These are phyloP conservation scores for Setophaga petechia DNA, from an alignment of 2,113 vertebrate genomes.

Conservation along the genomic window DNA sequence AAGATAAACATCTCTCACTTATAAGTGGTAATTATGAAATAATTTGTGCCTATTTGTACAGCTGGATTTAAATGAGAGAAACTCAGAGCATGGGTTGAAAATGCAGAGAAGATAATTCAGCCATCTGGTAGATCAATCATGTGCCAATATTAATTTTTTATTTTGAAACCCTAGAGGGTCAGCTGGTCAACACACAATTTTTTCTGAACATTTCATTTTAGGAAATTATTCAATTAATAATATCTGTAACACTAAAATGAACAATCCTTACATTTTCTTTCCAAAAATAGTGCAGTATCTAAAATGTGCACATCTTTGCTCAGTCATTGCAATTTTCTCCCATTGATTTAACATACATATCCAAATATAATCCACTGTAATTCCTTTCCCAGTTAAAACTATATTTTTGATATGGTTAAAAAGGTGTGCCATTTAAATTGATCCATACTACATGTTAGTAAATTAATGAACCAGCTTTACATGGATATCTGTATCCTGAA, in stretches of 20 bases:
- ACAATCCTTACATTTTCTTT: not conserved
- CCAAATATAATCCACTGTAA: not conserved
- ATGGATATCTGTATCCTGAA: not conserved
- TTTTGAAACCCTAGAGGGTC: not conserved
- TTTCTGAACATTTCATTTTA: not conserved
- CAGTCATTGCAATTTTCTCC: not conserved
- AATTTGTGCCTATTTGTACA: not conserved
- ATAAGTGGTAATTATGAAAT: not conserved
- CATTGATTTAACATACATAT: not conserved
- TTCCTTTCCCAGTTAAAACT: not conserved
- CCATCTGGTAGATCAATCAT: not conserved
- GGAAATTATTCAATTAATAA: not conserved
- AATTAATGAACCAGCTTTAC: not conserved
- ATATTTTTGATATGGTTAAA: not conserved
- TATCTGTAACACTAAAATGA: not conserved
- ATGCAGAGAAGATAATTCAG: not conserved
- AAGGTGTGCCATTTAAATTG: not conserved
- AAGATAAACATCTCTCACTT: constrained; percentile 20
- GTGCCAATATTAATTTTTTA: not conserved
- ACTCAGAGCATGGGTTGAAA: not conserved
- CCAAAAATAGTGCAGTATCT: not conserved
- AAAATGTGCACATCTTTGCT: not conserved
- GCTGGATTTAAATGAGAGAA: not conserved
- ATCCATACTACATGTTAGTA: not conserved
- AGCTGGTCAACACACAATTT: not conserved